Conservation (phyloP, 2,113 vertebrate genomes). For the Ammospiza nelsoni region DNA sequence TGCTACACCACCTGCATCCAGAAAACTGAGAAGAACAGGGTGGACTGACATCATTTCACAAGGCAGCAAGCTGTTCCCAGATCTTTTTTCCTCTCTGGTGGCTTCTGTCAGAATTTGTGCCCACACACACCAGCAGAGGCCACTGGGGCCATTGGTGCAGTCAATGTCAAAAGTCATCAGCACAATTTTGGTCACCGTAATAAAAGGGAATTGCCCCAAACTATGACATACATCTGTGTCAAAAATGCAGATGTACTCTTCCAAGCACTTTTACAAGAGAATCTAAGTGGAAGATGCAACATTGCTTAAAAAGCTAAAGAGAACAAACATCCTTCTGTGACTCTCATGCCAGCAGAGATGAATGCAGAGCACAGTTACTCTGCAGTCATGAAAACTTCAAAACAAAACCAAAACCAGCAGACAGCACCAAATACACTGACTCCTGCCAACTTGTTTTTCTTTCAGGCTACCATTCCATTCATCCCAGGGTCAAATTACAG, state of each 20-base stretch:
- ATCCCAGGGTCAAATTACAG: conserved; percentile 24
- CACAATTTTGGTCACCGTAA: not conserved
- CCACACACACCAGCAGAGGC: not conserved
- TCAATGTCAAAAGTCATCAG: not conserved
- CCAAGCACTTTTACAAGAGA: not conserved
- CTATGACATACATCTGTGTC: not conserved
- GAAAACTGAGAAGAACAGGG: accelerated
- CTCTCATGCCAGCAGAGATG: not conserved
- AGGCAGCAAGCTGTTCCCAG: not conserved
- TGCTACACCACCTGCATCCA: not conserved
- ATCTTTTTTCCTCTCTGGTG: not conserved
- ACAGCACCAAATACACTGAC: not conserved
- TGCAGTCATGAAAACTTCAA: not conserved
- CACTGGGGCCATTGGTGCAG: not conserved
- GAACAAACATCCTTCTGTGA: not conserved
- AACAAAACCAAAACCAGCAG: not conserved
- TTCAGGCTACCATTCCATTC: conserved; percentile 4
- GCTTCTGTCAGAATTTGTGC: not conserved
- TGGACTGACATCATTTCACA: not conserved
- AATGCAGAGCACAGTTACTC: not conserved
- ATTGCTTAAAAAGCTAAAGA: not conserved
- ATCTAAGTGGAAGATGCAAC: not conserved
- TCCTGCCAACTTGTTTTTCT: conserved; percentile 35
- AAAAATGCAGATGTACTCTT: not conserved
- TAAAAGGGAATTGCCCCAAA: not conserved